Percentiles rank a stretch among this genome's conserved stretches.
phyloP scores from a whole-genome alignment of 1,140 invertebrate species.

The Homarus americanus region DNA sequence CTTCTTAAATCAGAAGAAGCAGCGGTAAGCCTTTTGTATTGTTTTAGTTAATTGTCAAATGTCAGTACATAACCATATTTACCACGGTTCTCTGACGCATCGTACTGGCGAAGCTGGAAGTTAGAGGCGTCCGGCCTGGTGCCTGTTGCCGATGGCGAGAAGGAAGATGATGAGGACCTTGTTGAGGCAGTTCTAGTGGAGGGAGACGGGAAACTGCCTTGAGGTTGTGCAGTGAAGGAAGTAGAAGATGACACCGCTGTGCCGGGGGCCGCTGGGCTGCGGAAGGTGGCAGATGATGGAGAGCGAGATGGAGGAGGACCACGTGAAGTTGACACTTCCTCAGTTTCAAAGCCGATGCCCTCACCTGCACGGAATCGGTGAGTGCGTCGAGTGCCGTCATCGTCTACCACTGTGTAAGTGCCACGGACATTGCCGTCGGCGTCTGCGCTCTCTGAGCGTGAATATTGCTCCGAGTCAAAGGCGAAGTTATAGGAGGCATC shows the following conservation, averaged over 20 bases:
- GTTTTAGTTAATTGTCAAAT: constrained; percentile 39
- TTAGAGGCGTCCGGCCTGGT: neutral
- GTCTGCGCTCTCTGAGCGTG: constrained; percentile 73
- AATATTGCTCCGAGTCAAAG: constrained; percentile 75
- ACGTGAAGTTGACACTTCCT: constrained; percentile 56
- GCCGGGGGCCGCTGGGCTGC: neutral
- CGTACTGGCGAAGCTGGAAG: constrained; percentile 46
- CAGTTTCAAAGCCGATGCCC: constrained; percentile 72
- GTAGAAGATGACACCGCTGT: neutral
- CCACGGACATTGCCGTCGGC: constrained; percentile 76
- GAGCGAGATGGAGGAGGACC: constrained; percentile 36
- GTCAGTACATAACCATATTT: constrained; percentile 53
- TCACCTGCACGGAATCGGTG: constrained; percentile 66
- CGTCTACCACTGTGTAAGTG: constrained; percentile 77
- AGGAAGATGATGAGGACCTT: neutral
- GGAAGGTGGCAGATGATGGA: neutral
- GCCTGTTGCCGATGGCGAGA: neutral
- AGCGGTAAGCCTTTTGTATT: too few relatives aligned
- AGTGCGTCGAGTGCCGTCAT: constrained; percentile 62
- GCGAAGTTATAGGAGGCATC: constrained; percentile 75
- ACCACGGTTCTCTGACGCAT: constrained; percentile 12
- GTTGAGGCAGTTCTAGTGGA: neutral
- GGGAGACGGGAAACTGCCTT: neutral
- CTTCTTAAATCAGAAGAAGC: too few relatives aligned
- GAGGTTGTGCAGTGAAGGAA: neutral